Conservation (phyloP, 2,888 invertebrate genomes). For the Enchytraeus crypticus region DNA sequence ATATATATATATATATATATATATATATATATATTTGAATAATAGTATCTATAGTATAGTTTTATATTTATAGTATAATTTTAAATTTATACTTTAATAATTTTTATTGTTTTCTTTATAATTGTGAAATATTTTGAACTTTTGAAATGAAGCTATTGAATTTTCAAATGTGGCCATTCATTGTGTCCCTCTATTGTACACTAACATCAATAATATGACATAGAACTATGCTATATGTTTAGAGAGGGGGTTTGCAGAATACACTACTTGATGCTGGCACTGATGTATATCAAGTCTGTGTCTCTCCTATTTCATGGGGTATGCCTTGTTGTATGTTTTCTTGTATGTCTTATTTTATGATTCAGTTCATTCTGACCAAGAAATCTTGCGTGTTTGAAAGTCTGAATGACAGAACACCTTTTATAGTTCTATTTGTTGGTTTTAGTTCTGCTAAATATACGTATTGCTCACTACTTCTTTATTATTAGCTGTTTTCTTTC, state of each 20-base stretch:
- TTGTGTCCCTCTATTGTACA: not conserved
- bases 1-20: constrained; percentile 1
- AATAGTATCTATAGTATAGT: not conserved
- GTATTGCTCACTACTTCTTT: too few species aligned
- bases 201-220: not conserved
- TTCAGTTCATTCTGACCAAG: too few species aligned
- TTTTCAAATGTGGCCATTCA: not conserved
- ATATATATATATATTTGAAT: not conserved
- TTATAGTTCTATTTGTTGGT: too few species aligned
- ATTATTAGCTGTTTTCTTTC: too few species aligned
- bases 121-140: not conserved
- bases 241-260: constrained; percentile 69
- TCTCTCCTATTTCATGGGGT: constrained; percentile 85
- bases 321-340: too few species aligned
- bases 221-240: constrained; percentile 13
- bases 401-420: too few species aligned
- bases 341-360: too few species aligned
- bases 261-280: constrained; percentile 88
- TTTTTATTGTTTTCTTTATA: not conserved
- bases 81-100: not conserved
- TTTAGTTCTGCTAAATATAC: too few species aligned
- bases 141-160: not conserved
- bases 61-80: not conserved
- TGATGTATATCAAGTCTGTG: constrained; percentile 82
- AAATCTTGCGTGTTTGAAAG: too few species aligned